Percentiles rank a stretch among this genome's conserved stretches.
phyloP scores from a whole-genome alignment of 2,888 invertebrate species.

The Adela reaumurella region DNA sequence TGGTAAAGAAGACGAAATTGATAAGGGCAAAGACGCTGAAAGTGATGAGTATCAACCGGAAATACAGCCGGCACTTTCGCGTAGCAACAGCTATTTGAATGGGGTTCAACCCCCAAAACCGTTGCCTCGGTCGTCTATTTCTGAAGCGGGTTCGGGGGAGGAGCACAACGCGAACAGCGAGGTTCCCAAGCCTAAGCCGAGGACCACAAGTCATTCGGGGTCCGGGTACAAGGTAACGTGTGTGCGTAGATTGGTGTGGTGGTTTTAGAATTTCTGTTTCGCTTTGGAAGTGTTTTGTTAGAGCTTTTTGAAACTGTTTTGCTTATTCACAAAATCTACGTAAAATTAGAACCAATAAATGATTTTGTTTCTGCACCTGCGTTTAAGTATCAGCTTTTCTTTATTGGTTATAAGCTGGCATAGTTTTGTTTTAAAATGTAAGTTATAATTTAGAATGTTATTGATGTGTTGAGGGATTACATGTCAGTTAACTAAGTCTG shows the following conservation, averaged over 20 bases:
- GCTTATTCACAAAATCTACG: too few species aligned
- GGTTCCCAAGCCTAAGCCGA: constrained; percentile 65
- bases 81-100: constrained; percentile 41
- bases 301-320: too few species aligned
- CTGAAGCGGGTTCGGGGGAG: constrained; percentile 58
- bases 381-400: too few species aligned
- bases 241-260: too few species aligned
- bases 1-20: constrained; percentile 15
- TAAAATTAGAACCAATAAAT: too few species aligned
- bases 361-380: too few species aligned
- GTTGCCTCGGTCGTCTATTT: constrained; percentile 74
- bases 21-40: constrained; percentile 17
- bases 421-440: too few species aligned
- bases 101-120: constrained; percentile 70
- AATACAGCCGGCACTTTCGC: constrained; percentile 29
- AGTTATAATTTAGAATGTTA: too few species aligned
- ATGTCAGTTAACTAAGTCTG: too few species aligned
- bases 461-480: too few species aligned
- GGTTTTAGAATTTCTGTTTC: constrained; percentile 5
- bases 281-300: too few species aligned
- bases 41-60: constrained; percentile 7
- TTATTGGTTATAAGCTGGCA: too few species aligned
- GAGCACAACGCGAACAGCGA: constrained; percentile 38
- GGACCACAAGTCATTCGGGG: constrained; percentile 60
- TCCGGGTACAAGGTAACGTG: constrained; percentile 74